phyloP scores from a whole-genome alignment of 1,140 invertebrate species.

The Elysia chlorotica region DNA sequence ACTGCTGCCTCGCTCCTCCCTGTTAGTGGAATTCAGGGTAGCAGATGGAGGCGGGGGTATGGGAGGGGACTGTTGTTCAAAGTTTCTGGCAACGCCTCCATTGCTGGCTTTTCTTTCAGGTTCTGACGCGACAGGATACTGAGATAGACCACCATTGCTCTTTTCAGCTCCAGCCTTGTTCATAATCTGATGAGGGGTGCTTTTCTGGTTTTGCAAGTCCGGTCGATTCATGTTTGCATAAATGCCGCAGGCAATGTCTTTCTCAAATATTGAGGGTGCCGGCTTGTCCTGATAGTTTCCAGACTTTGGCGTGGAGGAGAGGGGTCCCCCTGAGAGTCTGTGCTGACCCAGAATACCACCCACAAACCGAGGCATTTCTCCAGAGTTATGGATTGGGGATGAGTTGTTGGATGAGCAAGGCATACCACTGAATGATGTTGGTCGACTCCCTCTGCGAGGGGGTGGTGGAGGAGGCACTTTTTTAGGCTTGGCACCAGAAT shows the following conservation, averaged over 20 bases:
- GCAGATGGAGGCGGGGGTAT: conserved; percentile 12
- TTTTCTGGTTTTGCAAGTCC: conserved; percentile 30
- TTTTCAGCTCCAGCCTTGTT: background rate
- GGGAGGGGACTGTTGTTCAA: background rate
- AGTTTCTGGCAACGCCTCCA: background rate
- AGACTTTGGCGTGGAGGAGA: conserved; percentile 31
- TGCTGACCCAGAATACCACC: conserved; percentile 19
- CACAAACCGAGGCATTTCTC: conserved; percentile 22
- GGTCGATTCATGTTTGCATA: conserved; percentile 35
- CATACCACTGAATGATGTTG: conserved; percentile 2
- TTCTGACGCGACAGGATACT: too few species aligned
- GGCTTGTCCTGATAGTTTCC: conserved; percentile 27
- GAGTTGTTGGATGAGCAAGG: background rate
- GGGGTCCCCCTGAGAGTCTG: conserved; percentile 18
- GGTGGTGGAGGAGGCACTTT: conserved; percentile 37
- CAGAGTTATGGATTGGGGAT: background rate
- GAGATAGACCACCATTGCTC: background rate
- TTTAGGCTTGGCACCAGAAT: conserved; percentile 19
- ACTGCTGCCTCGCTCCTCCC: conserved; percentile 25
- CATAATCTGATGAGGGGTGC: conserved; percentile 10
- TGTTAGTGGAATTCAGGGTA: background rate
- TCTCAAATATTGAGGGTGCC: conserved; percentile 27
- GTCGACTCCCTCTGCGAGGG: conserved; percentile 34
- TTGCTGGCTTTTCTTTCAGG: too few species aligned
- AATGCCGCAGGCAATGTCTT: conserved; percentile 30